Conservation (phyloP, 2,888 invertebrate species). For the Drosophila parthenogenetica region DNA sequence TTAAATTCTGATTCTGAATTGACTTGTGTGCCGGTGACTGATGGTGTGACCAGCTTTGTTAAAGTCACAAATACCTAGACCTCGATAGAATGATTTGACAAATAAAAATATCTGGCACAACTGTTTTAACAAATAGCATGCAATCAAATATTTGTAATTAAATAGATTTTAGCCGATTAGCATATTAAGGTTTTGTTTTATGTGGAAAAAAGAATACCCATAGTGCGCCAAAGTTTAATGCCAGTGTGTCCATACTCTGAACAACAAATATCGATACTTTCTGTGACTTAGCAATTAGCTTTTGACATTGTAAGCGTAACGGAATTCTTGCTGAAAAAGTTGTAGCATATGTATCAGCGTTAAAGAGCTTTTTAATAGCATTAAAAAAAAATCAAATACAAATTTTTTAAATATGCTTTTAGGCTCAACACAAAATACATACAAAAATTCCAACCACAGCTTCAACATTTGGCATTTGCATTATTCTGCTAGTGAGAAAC, state of each 20-base stretch:
- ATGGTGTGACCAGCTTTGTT: conserved; percentile 40
- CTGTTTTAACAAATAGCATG: neutral
- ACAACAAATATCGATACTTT: conserved; percentile 11
- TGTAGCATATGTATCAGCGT: conserved; percentile 36
- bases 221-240: neutral
- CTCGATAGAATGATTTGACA: conserved; percentile 2
- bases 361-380: conserved; percentile 3
- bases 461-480: conserved; percentile 16
- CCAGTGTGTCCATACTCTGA: conserved; percentile 27
- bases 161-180: neutral
- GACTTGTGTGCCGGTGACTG: conserved; percentile 54
- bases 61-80: conserved; percentile 13
- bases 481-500: neutral
- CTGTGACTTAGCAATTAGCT: conserved; percentile 17
- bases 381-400: neutral
- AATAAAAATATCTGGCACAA: neutral
- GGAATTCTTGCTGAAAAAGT: conserved; percentile 5
- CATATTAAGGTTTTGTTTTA: neutral
- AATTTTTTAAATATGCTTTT: conserved; percentile 37
- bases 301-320: conserved; percentile 7
- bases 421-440: conserved; percentile 13
- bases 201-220: neutral
- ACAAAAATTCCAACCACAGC: conserved; percentile 16
- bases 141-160: neutral
- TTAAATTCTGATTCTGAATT: conserved; percentile 17